phyloP scores from a whole-genome alignment of 1,140 invertebrate species.

The Metopolophium dirhodum region DNA sequence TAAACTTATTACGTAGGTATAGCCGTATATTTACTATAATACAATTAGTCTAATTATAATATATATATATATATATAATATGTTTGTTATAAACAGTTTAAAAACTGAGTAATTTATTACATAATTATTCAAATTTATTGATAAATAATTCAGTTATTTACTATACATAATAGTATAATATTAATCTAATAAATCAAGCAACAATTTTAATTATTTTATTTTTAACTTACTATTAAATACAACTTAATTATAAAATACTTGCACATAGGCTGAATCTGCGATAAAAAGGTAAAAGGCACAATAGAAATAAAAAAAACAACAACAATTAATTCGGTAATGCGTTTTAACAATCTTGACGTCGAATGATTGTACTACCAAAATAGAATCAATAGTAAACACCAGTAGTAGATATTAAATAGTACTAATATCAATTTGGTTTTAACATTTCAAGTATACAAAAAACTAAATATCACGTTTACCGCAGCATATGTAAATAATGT shows the following conservation, averaged over 20 bases:
- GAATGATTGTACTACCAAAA: neutral
- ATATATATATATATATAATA: neutral
- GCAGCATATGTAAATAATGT: too few species aligned
- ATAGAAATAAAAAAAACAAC: too few species aligned
- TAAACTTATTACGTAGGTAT: neutral
- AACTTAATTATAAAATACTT: neutral
- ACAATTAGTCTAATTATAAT: neutral
- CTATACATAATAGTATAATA: too few species aligned
- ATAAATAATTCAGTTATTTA: too few species aligned
- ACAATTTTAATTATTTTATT: too few species aligned
- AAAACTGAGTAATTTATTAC: neutral
- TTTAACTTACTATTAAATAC: too few species aligned
- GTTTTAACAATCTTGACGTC: neutral
- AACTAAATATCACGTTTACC: too few species aligned
- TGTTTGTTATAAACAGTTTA: neutral
- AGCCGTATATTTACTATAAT: neutral
- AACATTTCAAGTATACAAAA: neutral
- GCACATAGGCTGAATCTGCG: neutral
- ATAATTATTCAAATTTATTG: too few species aligned
- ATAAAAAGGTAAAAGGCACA: neutral
- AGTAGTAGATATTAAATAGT: neutral
- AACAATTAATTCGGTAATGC: too few species aligned
- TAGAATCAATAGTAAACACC: too few species aligned
- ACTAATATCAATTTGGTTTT: neutral
- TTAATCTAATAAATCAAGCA: too few species aligned